phyloP scores from a whole-genome alignment of 2,113 vertebrate species.

The Myotis brandtii region DNA sequence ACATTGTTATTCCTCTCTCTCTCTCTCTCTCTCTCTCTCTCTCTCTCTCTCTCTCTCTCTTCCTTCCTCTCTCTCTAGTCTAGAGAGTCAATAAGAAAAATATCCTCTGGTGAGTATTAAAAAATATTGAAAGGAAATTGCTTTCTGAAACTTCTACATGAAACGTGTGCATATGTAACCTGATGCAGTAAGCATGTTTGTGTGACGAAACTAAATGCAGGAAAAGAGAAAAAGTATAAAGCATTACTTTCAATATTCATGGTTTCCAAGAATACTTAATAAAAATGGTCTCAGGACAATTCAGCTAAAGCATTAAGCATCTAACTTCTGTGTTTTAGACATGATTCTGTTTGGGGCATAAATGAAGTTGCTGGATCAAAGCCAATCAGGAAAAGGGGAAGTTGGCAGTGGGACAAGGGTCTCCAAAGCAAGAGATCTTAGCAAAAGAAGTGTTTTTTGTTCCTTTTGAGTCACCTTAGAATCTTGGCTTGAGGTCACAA shows the following conservation, averaged over 20 bases:
- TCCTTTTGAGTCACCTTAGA: slow-evolving; percentile 49
- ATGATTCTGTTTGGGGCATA: not conserved
- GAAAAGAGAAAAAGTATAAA: not conserved
- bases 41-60: too few relatives aligned
- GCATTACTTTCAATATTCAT: not conserved
- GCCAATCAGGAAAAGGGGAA: not conserved
- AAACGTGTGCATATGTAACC: not conserved
- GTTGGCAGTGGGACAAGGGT: not conserved
- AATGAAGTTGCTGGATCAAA: slow-evolving; percentile 27
- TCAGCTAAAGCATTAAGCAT: not conserved
- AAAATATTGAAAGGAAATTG: not conserved
- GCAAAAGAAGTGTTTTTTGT: slow-evolving; percentile 43
- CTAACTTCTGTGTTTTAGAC: not conserved
- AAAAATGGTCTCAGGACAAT: slow-evolving; percentile 1
- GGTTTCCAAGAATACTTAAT: slow-evolving; percentile 44
- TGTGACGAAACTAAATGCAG: not conserved
- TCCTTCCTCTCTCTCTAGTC: too few relatives aligned
- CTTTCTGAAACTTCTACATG: slow-evolving; percentile 26
- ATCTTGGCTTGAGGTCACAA: slow-evolving; percentile 28
- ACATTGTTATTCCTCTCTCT: too few relatives aligned
- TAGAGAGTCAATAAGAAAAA: not conserved
- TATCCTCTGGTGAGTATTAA: not conserved
- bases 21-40: not conserved
- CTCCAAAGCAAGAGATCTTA: slow-evolving; percentile 54
- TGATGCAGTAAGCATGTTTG: not conserved